Percentiles rank a stretch among this genome's conserved stretches.
Evolutionary conservation across 2,797 vertebrate species (phyloP).

Genomic region (Micrastur ruficollis): DNA sequence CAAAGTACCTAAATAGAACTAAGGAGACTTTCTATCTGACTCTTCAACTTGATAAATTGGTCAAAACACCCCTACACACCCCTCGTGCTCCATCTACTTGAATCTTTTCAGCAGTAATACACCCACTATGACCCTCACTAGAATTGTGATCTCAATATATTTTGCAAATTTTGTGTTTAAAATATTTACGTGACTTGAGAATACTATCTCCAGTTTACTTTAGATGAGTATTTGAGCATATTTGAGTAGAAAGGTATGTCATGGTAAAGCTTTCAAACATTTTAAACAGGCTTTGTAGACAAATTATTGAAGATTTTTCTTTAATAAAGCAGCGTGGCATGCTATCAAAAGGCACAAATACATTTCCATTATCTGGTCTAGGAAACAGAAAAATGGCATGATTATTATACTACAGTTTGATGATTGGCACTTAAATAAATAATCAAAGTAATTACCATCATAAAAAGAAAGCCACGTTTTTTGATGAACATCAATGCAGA

Average conservation of each 20-base stretch:
- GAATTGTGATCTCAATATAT: neutral
- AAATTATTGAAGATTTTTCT: slow-evolving; percentile 42
- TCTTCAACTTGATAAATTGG: slow-evolving; percentile 44
- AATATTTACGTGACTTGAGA: neutral
- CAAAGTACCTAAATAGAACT: neutral
- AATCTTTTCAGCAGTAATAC: neutral
- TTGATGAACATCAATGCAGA: slow-evolving; percentile 46
- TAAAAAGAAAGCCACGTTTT: slow-evolving; percentile 36
- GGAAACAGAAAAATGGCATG: slow-evolving; percentile 54
- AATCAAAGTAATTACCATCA: slow-evolving; percentile 36
- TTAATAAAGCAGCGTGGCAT: slow-evolving; percentile 68
- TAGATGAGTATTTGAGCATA: neutral
- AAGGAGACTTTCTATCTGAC: slow-evolving; percentile 26
- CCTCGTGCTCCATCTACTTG: neutral
- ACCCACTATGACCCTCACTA: neutral
- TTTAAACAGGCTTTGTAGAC: slow-evolving; percentile 50
- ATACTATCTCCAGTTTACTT: neutral
- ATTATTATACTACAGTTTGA: slow-evolving; percentile 63
- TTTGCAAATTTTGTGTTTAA: neutral
- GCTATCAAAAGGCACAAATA: slow-evolving; percentile 78
- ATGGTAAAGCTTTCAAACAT: slow-evolving; percentile 27
- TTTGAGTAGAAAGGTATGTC: slow-evolving; percentile 18
- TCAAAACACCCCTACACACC: neutral
- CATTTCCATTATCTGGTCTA: slow-evolving; percentile 63
- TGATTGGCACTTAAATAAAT: slow-evolving; percentile 69